Conservation (phyloP, 2,797 vertebrate species). For the Erethizon dorsatum region DNA sequence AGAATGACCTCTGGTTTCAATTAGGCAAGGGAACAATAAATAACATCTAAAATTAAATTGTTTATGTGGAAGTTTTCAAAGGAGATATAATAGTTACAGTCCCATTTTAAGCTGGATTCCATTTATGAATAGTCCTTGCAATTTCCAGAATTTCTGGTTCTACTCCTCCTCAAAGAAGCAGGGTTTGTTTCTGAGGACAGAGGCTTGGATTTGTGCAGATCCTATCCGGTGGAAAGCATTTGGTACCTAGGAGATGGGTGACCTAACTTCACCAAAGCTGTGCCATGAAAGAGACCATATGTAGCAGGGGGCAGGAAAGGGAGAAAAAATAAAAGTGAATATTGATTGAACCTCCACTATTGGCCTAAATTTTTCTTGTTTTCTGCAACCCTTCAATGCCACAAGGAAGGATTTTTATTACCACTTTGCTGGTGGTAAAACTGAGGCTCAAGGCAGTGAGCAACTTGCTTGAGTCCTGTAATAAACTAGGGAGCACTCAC, state of each 20-base stretch:
- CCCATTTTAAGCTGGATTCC: constrained; percentile 52
- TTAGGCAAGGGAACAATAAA: constrained; percentile 58
- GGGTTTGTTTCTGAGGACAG: constrained; percentile 59
- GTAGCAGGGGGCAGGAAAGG: not conserved
- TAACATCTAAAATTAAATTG: constrained; percentile 78
- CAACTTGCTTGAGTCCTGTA: not conserved
- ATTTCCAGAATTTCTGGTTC: constrained; percentile 66
- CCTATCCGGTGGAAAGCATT: not conserved
- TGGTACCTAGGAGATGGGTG: not conserved
- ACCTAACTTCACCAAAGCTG: not conserved
- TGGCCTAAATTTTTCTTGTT: not conserved
- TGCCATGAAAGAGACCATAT: not conserved
- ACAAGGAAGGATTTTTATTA: not conserved
- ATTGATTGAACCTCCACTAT: not conserved
- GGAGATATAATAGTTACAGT: constrained; percentile 39
- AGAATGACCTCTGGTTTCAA: constrained; percentile 64
- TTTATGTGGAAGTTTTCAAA: constrained; percentile 50
- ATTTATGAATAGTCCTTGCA: constrained; percentile 64
- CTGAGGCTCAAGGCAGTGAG: not conserved
- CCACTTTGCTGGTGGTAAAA: not conserved
- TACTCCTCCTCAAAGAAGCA: constrained; percentile 57
- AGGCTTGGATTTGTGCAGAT: not conserved
- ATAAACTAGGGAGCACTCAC: not conserved
- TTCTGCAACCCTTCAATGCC: not conserved
- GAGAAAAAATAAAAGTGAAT: rapidly evolving